Percentiles rank a stretch among this genome's conserved stretches.
phyloP scores from a whole-genome alignment of 2,113 vertebrate species.

The Daphoenositta chrysoptera region DNA sequence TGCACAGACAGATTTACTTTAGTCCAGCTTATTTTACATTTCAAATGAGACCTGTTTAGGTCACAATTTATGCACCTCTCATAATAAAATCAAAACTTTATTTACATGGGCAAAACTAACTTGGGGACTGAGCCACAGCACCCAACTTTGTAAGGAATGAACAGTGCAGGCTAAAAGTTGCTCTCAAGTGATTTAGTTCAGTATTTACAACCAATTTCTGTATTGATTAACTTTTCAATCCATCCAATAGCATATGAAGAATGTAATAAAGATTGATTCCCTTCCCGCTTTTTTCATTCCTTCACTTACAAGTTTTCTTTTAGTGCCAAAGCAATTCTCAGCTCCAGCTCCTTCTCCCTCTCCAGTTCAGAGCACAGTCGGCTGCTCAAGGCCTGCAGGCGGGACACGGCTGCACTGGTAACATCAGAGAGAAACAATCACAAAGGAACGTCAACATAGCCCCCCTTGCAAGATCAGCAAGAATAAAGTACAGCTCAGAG shows the following conservation, averaged over 20 bases:
- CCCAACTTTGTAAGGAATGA: not conserved
- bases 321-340: conserved; percentile 49
- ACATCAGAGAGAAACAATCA: not conserved
- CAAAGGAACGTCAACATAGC: not conserved
- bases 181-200: not conserved
- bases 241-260: not conserved
- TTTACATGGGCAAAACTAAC: not conserved
- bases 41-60: not conserved
- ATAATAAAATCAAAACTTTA: not conserved
- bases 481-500: not conserved
- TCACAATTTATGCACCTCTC: not conserved
- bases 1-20: not conserved
- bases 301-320: conserved; percentile 78
- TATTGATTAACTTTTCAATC: not conserved
- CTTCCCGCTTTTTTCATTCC: too few relatives aligned
- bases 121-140: not conserved
- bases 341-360: conserved; percentile 71
- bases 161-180: not conserved
- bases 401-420: conserved; percentile 74
- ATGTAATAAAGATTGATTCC: not conserved
- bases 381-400: conserved; percentile 66
- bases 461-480: not conserved
- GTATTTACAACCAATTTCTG: not conserved
- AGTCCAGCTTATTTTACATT: not conserved
- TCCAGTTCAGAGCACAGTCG: conserved; percentile 73